Base-by-base conservation (phyloP, 2,888 invertebrate species). In the Branchipolynoe longqiensis region DNA sequence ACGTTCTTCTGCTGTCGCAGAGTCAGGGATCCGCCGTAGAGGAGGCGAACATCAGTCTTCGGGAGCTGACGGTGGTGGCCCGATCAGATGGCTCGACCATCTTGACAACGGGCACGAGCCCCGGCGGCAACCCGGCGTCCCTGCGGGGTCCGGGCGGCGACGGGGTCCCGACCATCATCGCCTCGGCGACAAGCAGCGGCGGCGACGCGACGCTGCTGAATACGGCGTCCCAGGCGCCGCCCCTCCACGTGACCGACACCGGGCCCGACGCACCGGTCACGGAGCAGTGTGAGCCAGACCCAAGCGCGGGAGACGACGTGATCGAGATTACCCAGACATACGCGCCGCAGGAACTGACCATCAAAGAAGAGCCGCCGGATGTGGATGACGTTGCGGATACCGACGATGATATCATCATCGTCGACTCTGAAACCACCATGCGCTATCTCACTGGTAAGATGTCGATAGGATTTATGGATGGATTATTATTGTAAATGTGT, bases 371-470 rank as follows among this genome's bases (percentile, higher is more conserved):
- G 40, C 54, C 69, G 12, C 81, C 54, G 18, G 82, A 82, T 22
- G 59, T 54, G 6, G 83, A 6, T n/a, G 38, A 36, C 54, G 69
- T 38, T 0, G 85, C 82, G 8, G 81, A 25, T 40, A 59, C 56
- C 38, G 85, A 83, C 4, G 73, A 82, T 36, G 85, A 73, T 40
- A 64, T 83, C 41, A 40, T 85, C 33, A 64, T 38, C 54, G 69
- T 86, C 48, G 87, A 87, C 41, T 33, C 81, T 25, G 84, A 84
- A 28, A 86, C 82, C 4, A 86, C 87, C 22, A 85, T 86, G 69
- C 56, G 54, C 33, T 87, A 86, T 59, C 36, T 87, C 22, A 41
- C 54, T n/a, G 87, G 87, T 83, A 83, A 82, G 40, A 36, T 40
- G 4, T 31, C 3, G 14, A 12, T n/a, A 36, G 38, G 8, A n/a